Evolutionary conservation across 2,113 vertebrate species (phyloP), one percentile per base, ranked within the genome.

Genomic region (Lampris megalopsis): DNA sequence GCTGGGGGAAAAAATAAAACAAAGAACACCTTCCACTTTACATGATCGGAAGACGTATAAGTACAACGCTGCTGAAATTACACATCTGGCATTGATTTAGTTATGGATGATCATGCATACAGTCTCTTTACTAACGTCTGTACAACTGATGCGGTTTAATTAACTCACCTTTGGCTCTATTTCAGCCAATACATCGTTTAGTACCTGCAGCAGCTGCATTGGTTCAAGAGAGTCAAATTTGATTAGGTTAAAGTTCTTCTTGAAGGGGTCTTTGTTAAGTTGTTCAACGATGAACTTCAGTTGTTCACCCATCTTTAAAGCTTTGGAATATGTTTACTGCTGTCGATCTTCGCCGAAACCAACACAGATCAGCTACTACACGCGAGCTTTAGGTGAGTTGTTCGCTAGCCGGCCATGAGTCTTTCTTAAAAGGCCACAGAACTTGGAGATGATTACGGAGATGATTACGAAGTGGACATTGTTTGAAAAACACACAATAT

Each of bases 191-290:
- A 98, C 96, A 83, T 99, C 98, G 70, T 86, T 99, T 69, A 99
- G 94, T 84, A 96, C 91, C 90, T 99, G 98, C 86, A 98, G 93
- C 58, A 99, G 94, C 78, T 97, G 98, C 93, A 94, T 89, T 41
- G 98, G 92, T 79, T 98, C 97, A 56, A 98, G 88, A 0, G 97
- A 99, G 91, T 99, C 98, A 86, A 99, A 99, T 0, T 96, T 97
- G 87, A 99, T 98, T 75, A 99, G 90, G 80, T 97, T 99, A 64
- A 97, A 96, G 89, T 84, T 98, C 91, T 97, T 99, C 94, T 88
- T 97, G 89, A 99, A 99, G 7, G 98, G 98, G 0, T 99, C 98
- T 81, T 91, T 96, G 91, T 96, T 98, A 57, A 99, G 95, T 84
- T 96, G 97, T 65, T 98, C 97, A 68, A 99, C 97, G 73, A 99